Evolutionary conservation across 2,113 vertebrate species (phyloP).

Genomic region (Hippocampus comes): DNA sequence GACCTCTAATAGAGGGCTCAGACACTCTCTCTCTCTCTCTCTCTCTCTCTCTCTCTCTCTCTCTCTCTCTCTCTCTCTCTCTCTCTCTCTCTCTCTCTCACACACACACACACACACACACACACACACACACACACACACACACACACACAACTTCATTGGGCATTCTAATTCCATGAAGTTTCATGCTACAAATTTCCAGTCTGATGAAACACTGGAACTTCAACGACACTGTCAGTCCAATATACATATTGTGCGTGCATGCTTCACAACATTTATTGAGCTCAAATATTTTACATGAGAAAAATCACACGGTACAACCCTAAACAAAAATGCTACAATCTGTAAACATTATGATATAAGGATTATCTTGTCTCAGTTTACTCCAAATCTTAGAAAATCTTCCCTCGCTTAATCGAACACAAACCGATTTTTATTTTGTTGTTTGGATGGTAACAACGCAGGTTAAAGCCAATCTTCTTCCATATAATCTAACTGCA

Average conservation of each 20-base stretch:
- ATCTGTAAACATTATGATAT: not conserved
- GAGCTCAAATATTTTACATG: not conserved
- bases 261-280: not conserved
- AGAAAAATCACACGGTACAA: not conserved
- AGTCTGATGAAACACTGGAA: not conserved
- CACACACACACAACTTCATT: not conserved
- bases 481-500: not conserved
- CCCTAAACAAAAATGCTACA: not conserved
- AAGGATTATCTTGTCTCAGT: not conserved
- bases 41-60: too few relatives aligned
- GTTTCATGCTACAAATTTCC: not conserved
- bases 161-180: not conserved
- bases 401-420: not conserved
- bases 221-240: not conserved
- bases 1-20: conserved; percentile 7
- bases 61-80: too few relatives aligned
- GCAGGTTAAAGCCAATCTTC: not conserved
- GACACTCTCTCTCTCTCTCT: too few relatives aligned
- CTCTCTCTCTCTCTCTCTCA: too few relatives aligned
- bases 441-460: not conserved
- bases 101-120: too few relatives aligned
- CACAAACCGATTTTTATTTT: not conserved
- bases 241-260: not conserved
- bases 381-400: not conserved
- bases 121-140: not conserved